phyloP scores from a whole-genome alignment of 2,797 vertebrate species.

The Scyliorhinus canicula region DNA sequence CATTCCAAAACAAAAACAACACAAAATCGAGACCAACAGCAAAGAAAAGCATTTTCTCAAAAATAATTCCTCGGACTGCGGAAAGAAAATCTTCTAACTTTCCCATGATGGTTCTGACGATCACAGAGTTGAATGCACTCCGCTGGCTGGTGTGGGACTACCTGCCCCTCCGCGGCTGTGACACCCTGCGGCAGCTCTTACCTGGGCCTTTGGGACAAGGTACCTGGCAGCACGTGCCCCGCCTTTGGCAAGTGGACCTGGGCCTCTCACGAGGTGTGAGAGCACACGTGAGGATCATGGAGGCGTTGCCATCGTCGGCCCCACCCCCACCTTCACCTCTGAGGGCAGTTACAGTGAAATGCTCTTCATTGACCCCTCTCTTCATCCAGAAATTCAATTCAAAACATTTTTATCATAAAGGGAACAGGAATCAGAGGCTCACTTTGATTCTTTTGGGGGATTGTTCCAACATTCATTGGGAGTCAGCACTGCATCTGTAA shows the following conservation, averaged over 20 bases:
- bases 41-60: neutral
- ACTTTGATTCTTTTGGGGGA: neutral
- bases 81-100: neutral
- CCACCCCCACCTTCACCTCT: too few relatives aligned
- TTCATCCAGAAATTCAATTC: neutral
- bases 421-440: neutral
- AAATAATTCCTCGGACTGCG: neutral
- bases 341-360: neutral
- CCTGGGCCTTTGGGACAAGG: neutral
- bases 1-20: neutral
- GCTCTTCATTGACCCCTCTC: neutral
- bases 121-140: neutral
- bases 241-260: neutral
- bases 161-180: too few relatives aligned
- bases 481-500: too few relatives aligned
- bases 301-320: too few relatives aligned
- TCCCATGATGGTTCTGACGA: too few relatives aligned
- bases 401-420: neutral
- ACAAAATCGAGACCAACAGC: neutral
- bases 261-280: neutral
- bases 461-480: neutral
- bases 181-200: neutral
- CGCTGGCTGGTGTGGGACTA: fast-evolving
- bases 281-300: neutral
- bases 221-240: neutral